Evolutionary conservation across 2,888 invertebrate genomes (phyloP).

Genomic region (Habroteleia sp.): DNA sequence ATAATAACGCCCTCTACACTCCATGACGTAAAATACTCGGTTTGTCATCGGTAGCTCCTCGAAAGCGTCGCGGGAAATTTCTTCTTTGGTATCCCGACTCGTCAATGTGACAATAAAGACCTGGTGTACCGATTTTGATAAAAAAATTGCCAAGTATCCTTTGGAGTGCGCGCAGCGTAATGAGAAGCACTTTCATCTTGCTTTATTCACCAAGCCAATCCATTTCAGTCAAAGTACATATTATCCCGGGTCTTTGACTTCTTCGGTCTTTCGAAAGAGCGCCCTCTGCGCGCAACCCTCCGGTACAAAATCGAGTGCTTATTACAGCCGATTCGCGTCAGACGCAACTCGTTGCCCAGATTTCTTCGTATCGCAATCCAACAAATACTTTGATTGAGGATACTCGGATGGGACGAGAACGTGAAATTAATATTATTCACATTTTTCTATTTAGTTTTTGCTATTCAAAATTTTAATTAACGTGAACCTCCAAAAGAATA

Average conservation of each 20-base stretch:
- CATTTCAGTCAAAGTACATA: conserved; percentile 41
- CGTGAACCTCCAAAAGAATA: too few species aligned
- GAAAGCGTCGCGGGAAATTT: background rate
- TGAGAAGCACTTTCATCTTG: conserved; percentile 43
- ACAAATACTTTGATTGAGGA: conserved; percentile 29
- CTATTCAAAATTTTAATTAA: too few species aligned
- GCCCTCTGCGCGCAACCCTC: conserved; percentile 26
- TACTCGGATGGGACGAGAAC: too few species aligned
- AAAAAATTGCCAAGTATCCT: conserved; percentile 5
- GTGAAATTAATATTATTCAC: too few species aligned
- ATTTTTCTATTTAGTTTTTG: too few species aligned
- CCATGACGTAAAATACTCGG: too few species aligned
- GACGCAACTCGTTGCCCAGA: conserved; percentile 50
- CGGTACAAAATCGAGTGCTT: conserved; percentile 53
- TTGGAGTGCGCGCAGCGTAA: conserved; percentile 19
- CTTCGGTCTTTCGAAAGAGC: conserved; percentile 10
- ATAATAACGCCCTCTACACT: too few species aligned
- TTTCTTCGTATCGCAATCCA: conserved; percentile 16
- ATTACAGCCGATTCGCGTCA: conserved; percentile 64
- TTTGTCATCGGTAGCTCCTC: too few species aligned
- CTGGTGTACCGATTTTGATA: too few species aligned
- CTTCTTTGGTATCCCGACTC: too few species aligned
- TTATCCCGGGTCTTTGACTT: conserved; percentile 48
- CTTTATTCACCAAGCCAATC: conserved; percentile 43
- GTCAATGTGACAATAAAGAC: too few species aligned